Percentiles rank a stretch among this genome's conserved stretches.
These are phyloP conservation scores for Aphis gossypii DNA, from an alignment of 1,140 invertebrate genomes.

Conservation along the genomic window DNA sequence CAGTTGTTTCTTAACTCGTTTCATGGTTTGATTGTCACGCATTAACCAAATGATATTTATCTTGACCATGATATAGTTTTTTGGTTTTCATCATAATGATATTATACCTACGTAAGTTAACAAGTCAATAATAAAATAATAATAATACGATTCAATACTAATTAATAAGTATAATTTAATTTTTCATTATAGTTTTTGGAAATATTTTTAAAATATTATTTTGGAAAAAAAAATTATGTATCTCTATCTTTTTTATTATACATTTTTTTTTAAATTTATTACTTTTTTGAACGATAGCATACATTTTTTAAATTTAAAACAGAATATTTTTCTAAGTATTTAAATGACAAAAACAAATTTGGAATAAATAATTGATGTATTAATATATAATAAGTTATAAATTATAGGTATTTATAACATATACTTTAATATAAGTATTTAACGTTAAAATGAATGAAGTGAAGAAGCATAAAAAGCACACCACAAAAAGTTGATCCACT, in stretches of 20 bases:
- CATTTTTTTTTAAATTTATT: no score
- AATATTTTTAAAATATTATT: neutral
- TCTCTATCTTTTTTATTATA: neutral
- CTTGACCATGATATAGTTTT: neutral
- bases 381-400: no score
- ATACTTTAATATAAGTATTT: no score
- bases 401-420: no score
- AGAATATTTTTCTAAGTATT: neutral
- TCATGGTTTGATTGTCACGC: constrained; percentile 32
- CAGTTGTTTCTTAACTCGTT: constrained; percentile 43
- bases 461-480: no score
- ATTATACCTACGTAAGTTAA: neutral
- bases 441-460: no score
- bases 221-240: neutral
- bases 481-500: no score
- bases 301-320: neutral
- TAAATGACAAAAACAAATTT: neutral
- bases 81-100: neutral
- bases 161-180: neutral
- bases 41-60: constrained; percentile 23
- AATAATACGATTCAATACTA: neutral
- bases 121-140: neutral
- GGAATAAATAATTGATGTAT: neutral
- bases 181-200: neutral
- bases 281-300: neutral